These are phyloP conservation scores for Drosophila sturtevanti DNA, from an alignment of 1,140 invertebrate genomes.

Conservation along the genomic window DNA sequence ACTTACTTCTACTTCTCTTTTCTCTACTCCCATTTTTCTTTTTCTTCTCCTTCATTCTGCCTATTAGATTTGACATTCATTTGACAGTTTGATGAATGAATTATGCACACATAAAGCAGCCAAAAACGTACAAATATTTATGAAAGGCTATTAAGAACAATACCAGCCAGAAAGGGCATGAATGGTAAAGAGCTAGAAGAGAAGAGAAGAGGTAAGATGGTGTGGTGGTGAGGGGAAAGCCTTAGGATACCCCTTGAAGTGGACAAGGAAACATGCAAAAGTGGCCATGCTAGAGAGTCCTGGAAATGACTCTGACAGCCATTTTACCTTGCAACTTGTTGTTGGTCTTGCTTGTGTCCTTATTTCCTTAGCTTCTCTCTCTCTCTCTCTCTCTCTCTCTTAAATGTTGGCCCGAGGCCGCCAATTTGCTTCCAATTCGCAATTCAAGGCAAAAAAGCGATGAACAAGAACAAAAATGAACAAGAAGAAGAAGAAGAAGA, in stretches of 20 bases:
- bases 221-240: neutral
- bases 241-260: neutral
- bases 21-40: neutral
- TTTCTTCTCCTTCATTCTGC: neutral
- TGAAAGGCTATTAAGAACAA: conserved; percentile 26
- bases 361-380: conserved; percentile 32
- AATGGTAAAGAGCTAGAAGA: conserved; percentile 1
- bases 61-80: conserved; percentile 60
- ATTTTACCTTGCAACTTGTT: conserved; percentile 37
- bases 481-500: too few relatives aligned
- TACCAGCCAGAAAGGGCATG: conserved; percentile 19
- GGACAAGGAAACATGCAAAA: conserved; percentile 34
- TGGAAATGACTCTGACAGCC: conserved; percentile 29
- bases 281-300: neutral
- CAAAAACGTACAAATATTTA: conserved; percentile 44
- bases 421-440: conserved; percentile 76
- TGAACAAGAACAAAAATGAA: too few relatives aligned
- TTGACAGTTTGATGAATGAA: conserved; percentile 65
- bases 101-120: conserved; percentile 50
- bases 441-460: conserved; percentile 40
- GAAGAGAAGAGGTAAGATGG: neutral
- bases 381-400: conserved; percentile 37
- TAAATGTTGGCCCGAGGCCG: conserved; percentile 61
- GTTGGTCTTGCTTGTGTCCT: neutral
- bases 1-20: conserved; percentile 8